Conservation (phyloP, 2,888 invertebrate genomes). For the Anarsia innoxiella region DNA sequence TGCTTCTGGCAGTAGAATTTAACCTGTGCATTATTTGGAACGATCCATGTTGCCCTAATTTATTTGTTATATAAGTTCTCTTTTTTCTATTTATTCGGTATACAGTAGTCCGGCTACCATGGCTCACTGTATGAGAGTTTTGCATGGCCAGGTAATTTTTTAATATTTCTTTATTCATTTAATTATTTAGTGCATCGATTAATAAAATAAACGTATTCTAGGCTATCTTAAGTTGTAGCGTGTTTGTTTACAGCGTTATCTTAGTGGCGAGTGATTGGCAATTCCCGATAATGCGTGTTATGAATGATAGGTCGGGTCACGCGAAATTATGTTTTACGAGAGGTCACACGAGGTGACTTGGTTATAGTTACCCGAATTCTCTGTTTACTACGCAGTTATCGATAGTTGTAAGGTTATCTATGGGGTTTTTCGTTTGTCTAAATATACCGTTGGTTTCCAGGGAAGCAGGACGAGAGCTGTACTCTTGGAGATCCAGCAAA, state of each 20-base stretch:
- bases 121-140: slow-evolving; percentile 86
- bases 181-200: no score
- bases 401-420: background rate
- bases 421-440: background rate
- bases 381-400: slow-evolving; percentile 14
- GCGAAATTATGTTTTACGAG: slow-evolving; percentile 32
- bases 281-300: slow-evolving; percentile 30
- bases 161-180: no score
- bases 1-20: slow-evolving; percentile 29
- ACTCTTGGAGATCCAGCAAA: slow-evolving; percentile 79
- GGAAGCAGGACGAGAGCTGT: slow-evolving; percentile 72
- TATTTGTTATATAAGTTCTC: slow-evolving; percentile 32
- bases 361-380: slow-evolving; percentile 22
- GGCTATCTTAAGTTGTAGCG: slow-evolving; percentile 15
- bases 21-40: slow-evolving; percentile 29
- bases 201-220: no score
- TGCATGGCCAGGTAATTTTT: slow-evolving; percentile 82
- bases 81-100: slow-evolving; percentile 33
- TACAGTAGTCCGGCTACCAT: slow-evolving; percentile 73
- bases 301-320: slow-evolving; percentile 51
- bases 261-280: slow-evolving; percentile 24
- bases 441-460: slow-evolving; percentile 40
- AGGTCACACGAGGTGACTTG: slow-evolving; percentile 36
- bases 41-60: slow-evolving; percentile 60
- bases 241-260: slow-evolving; percentile 52